A percentile compares a stretch with the other conserved stretches of the same genome.
phyloP scores from a whole-genome alignment of 1,140 invertebrate genomes.

The Ceratina australensis region DNA sequence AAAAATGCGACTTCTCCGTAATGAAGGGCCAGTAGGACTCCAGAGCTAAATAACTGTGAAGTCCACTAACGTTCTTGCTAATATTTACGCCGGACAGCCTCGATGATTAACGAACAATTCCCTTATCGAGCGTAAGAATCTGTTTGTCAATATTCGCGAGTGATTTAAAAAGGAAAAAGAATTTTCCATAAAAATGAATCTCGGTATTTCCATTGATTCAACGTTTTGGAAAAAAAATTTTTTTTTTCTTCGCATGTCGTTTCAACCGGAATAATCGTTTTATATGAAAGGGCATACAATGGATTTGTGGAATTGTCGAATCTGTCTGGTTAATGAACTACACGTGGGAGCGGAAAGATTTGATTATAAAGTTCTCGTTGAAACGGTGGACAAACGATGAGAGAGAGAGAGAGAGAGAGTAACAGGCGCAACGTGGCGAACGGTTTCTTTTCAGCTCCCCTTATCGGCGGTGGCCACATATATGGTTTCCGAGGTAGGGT shows the following conservation, averaged over 20 bases:
- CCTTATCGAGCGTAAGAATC: too few species aligned
- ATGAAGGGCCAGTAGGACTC: background rate
- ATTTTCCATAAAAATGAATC: too few species aligned
- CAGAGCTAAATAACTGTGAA: background rate
- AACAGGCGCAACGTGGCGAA: constrained; percentile 15
- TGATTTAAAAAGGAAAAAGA: too few species aligned
- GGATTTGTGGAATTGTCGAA: too few species aligned
- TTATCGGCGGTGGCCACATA: constrained; percentile 47
- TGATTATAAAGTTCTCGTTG: background rate
- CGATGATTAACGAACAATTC: background rate
- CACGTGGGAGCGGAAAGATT: too few species aligned
- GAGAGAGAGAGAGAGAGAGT: background rate
- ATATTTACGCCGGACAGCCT: constrained; percentile 10
- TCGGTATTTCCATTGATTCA: too few species aligned
- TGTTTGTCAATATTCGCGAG: too few species aligned
- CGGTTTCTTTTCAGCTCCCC: constrained; percentile 27
- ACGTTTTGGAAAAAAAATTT: too few species aligned
- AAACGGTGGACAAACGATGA: background rate
- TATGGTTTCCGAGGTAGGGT: constrained; percentile 28
- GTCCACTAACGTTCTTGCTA: background rate
- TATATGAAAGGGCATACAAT: too few species aligned
- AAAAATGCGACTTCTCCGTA: constrained; percentile 34
- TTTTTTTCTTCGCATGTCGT: too few species aligned
- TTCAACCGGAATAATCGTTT: too few species aligned
- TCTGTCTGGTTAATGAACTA: too few species aligned